These are phyloP conservation scores for Sphaerodactylus townsendi DNA, from an alignment of 2,113 vertebrate genomes.

Conservation along the genomic window DNA sequence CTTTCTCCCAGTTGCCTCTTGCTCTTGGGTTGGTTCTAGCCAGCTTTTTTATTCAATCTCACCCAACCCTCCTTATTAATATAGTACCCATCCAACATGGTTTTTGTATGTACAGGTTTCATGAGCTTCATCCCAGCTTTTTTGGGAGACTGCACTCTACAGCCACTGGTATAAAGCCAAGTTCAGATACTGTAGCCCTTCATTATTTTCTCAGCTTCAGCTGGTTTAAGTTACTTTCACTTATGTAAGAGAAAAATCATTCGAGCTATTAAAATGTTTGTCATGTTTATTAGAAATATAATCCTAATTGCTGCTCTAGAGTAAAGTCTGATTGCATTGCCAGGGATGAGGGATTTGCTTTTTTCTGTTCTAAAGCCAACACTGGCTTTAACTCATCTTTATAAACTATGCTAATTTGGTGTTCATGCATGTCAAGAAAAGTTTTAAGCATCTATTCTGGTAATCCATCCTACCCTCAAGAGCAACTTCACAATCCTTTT, in stretches of 20 bases:
- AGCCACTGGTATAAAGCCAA: constrained; percentile 47
- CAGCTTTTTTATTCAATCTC: too few species aligned
- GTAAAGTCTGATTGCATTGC: constrained; percentile 56
- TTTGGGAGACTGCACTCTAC: neutral
- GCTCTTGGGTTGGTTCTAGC: neutral
- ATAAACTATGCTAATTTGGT: constrained; percentile 17
- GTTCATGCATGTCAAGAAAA: constrained; percentile 29
- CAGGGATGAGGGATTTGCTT: constrained; percentile 21
- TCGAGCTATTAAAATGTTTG: constrained; percentile 59
- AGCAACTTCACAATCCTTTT: neutral
- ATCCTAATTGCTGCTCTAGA: constrained; percentile 44
- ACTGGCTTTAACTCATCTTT: constrained; percentile 36
- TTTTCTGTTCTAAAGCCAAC: neutral
- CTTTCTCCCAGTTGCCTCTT: constrained; percentile 41
- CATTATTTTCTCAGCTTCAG: constrained; percentile 45
- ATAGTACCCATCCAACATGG: too few species aligned
- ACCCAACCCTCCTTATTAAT: too few species aligned
- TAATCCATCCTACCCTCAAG: constrained; percentile 25
- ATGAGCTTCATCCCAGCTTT: too few species aligned
- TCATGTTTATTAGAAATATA: constrained; percentile 59
- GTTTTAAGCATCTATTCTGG: neutral
- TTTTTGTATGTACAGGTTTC: too few species aligned
- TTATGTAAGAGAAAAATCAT: constrained; percentile 64
- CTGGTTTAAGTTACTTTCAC: constrained; percentile 68
- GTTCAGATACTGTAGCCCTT: constrained; percentile 1